A percentile compares a stretch with the other conserved stretches of the same genome.
Conservation (phyloP, 2,797 vertebrate species). For the Poecilia wingei region DNA sequence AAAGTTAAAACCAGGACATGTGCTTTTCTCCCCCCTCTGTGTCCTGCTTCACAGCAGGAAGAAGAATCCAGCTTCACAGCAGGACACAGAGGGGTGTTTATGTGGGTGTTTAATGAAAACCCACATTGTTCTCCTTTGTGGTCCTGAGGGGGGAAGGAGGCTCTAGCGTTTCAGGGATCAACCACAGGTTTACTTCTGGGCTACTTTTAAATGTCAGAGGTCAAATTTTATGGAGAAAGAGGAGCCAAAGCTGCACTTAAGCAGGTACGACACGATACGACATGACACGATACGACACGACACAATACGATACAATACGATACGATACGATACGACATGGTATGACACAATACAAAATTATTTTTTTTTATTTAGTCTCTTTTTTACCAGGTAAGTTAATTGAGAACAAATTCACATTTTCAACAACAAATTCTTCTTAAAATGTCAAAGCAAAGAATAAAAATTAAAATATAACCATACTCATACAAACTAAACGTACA, state of each 20-base stretch:
- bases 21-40: conserved; percentile 35
- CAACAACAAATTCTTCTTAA: no score
- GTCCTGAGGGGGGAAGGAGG: conserved; percentile 55
- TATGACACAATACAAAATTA: neutral
- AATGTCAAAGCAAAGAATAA: no score
- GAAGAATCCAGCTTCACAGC: conserved; percentile 19
- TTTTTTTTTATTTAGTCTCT: no score
- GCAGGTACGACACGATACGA: neutral
- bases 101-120: conserved; percentile 45
- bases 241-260: neutral
- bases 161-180: conserved; percentile 52
- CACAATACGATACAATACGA: neutral
- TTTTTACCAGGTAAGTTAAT: no score
- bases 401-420: no score
- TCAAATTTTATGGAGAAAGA: neutral
- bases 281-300: neutral
- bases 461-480: no score
- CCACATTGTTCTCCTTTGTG: conserved; percentile 57
- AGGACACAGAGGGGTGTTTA: no score
- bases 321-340: neutral
- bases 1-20: conserved; percentile 65
- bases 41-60: conserved; percentile 23
- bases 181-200: conserved; percentile 26
- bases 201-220: conserved; percentile 1
- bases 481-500: no score